These are phyloP conservation scores for Brachylomia viminalis DNA, from an alignment of 2,888 invertebrate species.

Conservation along the genomic window DNA sequence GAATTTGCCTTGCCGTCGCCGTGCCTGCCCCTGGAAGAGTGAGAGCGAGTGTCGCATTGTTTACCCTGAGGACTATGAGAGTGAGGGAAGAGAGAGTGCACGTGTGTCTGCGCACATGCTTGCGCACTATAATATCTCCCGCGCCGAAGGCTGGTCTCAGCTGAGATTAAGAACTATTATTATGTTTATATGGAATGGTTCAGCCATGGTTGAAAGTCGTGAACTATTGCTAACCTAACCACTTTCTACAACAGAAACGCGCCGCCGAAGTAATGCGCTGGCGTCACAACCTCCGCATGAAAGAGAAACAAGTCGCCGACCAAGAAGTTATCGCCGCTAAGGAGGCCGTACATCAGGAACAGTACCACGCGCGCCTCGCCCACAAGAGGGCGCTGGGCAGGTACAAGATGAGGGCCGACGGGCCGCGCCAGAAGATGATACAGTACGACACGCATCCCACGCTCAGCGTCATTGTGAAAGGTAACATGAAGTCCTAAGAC, in stretches of 20 bases:
- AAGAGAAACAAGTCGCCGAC: slow-evolving; percentile 92
- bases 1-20: too few relatives aligned
- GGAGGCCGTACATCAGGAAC: slow-evolving; percentile 91
- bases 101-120: too few relatives aligned
- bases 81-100: too few relatives aligned
- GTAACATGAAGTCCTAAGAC: too few relatives aligned
- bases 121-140: too few relatives aligned
- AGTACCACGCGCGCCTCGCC: slow-evolving; percentile 91
- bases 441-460: slow-evolving; percentile 87
- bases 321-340: slow-evolving; percentile 91
- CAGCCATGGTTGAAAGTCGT: background rate
- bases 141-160: too few relatives aligned
- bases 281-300: slow-evolving; percentile 91
- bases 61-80: too few relatives aligned
- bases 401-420: slow-evolving; percentile 86
- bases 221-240: background rate
- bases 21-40: too few relatives aligned
- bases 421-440: slow-evolving; percentile 90
- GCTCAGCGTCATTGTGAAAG: slow-evolving; percentile 93
- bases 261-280: slow-evolving; percentile 92
- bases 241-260: slow-evolving; percentile 87
- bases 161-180: too few relatives aligned
- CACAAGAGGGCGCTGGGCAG: slow-evolving; percentile 92
- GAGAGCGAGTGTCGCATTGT: too few relatives aligned
- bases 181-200: background rate